Base-by-base conservation (phyloP, 2,797 vertebrate species). In the Hirundo rustica region DNA sequence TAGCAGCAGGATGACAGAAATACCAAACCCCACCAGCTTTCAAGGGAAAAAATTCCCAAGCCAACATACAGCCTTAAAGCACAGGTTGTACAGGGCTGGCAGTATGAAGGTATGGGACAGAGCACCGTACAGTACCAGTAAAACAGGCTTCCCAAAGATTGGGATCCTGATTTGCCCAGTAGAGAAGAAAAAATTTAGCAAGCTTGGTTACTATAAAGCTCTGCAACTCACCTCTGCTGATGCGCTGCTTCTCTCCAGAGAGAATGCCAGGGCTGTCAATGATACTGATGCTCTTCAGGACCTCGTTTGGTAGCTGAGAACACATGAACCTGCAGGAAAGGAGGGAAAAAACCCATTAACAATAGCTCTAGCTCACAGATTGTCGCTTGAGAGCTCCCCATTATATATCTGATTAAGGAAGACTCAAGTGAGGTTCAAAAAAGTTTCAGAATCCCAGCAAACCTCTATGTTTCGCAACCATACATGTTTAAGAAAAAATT, bases 241-340 rank as follows among this genome's bases (percentile, higher is more conserved):
- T 98, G 48, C 99, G 98, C 72, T 99, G 99, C 89, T 99, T 99
- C 97, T 99, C 99, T 94, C 99, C 99, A 47, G 99, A 99, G 74
- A 99, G 98, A 96, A 99, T 99, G 13, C 99, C 99, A 0, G 99
- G 99, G 8, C 99, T 99, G 98, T 99, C 99, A 1, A 99, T 99
- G 97, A 98, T 98, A 89, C 98, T 98, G 95, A 98, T 98, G 36
- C 98, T 98, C 89, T 98, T 98, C 79, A 99, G 98, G 45, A 99
- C 99, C 96, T 99, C 98, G 40, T 99, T 99, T 79, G 99, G 99
- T 95, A 99, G 98, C 97, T 99, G 99, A 91, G 99, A 99, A 96
- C 99, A 99, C 98, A 99, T 99, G 86, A 99, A 99, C 95, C 99
- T 99, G 95, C 48, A 85, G 38, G 57, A 95, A 96, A 14, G 2